These are phyloP conservation scores for Diloba caeruleocephala DNA, from an alignment of 2,888 invertebrate species.

Conservation along the genomic window DNA sequence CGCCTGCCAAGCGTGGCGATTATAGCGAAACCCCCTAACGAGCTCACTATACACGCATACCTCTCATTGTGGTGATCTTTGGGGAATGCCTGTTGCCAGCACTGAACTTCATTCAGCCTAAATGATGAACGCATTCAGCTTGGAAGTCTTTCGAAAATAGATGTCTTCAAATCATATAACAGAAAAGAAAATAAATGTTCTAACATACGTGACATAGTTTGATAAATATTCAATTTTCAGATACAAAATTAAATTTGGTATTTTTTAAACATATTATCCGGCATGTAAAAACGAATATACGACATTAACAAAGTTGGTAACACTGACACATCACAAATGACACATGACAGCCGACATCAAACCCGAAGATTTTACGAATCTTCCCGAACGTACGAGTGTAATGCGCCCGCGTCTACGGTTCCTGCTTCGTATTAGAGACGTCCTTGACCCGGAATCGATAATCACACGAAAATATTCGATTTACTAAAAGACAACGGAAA, in stretches of 20 bases:
- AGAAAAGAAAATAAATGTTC: too few relatives aligned
- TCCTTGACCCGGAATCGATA: constrained; percentile 47
- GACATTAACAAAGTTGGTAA: constrained; percentile 2
- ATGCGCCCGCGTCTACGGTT: constrained; percentile 38
- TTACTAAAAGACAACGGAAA: constrained; percentile 37
- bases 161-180: too few relatives aligned
- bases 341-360: constrained; percentile 28
- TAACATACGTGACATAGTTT: too few relatives aligned
- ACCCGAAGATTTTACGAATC: constrained; percentile 42
- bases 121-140: too few relatives aligned
- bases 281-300: constrained; percentile 2
- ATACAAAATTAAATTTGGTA: not conserved
- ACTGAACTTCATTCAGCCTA: too few relatives aligned
- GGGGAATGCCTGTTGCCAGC: too few relatives aligned
- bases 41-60: too few relatives aligned
- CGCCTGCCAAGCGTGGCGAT: too few relatives aligned
- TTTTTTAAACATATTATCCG: constrained; percentile 8
- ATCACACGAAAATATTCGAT: constrained; percentile 32
- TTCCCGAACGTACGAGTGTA: constrained; percentile 29
- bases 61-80: too few relatives aligned
- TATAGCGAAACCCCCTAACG: too few relatives aligned
- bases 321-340: constrained; percentile 20
- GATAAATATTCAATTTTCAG: too few relatives aligned
- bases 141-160: too few relatives aligned
- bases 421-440: constrained; percentile 31